Evolutionary conservation across 2,888 invertebrate genomes (phyloP).

Genomic region (Hydraecia micacea): DNA sequence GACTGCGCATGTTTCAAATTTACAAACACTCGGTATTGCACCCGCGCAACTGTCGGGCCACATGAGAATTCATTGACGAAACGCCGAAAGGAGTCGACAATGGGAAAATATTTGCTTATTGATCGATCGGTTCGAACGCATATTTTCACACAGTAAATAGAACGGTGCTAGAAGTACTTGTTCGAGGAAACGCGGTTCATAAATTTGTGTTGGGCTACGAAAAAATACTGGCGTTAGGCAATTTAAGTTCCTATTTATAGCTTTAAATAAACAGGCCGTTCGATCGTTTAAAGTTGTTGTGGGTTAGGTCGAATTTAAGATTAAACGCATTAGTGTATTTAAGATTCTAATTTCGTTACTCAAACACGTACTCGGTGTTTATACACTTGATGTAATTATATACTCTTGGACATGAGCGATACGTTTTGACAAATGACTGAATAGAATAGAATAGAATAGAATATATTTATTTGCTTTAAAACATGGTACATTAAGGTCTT

Average conservation of each 20-base stretch:
- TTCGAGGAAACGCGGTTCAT: slow-evolving; percentile 50
- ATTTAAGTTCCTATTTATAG: slow-evolving; percentile 59
- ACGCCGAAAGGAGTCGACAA: slow-evolving; percentile 69
- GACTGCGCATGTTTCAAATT: slow-evolving; percentile 67
- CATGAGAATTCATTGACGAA: slow-evolving; percentile 72
- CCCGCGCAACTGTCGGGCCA: slow-evolving; percentile 46
- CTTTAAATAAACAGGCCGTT: slow-evolving; percentile 42
- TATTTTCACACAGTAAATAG: slow-evolving; percentile 67
- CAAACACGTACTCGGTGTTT: slow-evolving; percentile 27
- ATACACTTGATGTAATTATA: slow-evolving; percentile 58
- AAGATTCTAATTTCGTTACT: slow-evolving; percentile 50
- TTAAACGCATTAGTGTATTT: slow-evolving; percentile 45
- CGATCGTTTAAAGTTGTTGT: slow-evolving; percentile 49
- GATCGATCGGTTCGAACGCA: slow-evolving; percentile 64
- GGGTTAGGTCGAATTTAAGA: slow-evolving; percentile 41
- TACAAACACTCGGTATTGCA: slow-evolving; percentile 67
- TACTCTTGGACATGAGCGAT: slow-evolving; percentile 38
- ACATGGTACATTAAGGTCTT: no score
- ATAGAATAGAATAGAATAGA: no score
- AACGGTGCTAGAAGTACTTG: slow-evolving; percentile 37
- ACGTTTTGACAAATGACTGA: slow-evolving; percentile 64
- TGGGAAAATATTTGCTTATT: slow-evolving; percentile 73
- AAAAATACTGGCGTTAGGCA: slow-evolving; percentile 55
- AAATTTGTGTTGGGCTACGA: slow-evolving; percentile 42
- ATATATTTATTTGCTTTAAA: no score